A percentile compares a stretch with the other conserved stretches of the same genome.
phyloP scores from a whole-genome alignment of 2,888 invertebrate species.

The Heliconius ethilla region DNA sequence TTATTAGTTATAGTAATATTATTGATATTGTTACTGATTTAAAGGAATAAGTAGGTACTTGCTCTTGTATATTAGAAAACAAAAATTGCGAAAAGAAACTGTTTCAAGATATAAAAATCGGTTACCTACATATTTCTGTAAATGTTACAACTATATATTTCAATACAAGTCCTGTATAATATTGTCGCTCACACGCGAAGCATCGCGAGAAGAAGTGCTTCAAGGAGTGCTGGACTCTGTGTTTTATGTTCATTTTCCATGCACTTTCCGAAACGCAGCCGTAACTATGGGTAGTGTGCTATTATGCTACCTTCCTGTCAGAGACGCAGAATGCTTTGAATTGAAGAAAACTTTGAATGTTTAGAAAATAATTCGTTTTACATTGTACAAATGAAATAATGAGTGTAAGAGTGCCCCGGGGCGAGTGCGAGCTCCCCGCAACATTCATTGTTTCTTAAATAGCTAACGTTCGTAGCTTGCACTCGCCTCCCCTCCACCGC shows the following conservation, averaged over 20 bases:
- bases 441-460: slow-evolving; percentile 16
- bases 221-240: slow-evolving; percentile 9
- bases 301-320: neutral
- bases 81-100: neutral
- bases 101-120: too few species aligned
- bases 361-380: slow-evolving; percentile 3
- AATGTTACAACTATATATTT: neutral
- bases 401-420: neutral
- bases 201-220: slow-evolving; percentile 5
- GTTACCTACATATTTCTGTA: too few species aligned
- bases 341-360: neutral
- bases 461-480: neutral
- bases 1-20: too few species aligned
- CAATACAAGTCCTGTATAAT: too few species aligned
- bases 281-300: neutral
- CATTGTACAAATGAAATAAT: slow-evolving; percentile 15
- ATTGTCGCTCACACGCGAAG: neutral
- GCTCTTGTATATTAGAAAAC: neutral
- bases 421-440: slow-evolving; percentile 2
- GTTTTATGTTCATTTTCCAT: neutral
- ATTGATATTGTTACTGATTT: too few species aligned
- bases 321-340: neutral
- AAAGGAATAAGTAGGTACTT: neutral
- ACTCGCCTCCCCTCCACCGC: neutral
- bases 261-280: neutral